Conservation (phyloP, 2,113 vertebrate genomes). For the Potamarius usumacintae region DNA sequence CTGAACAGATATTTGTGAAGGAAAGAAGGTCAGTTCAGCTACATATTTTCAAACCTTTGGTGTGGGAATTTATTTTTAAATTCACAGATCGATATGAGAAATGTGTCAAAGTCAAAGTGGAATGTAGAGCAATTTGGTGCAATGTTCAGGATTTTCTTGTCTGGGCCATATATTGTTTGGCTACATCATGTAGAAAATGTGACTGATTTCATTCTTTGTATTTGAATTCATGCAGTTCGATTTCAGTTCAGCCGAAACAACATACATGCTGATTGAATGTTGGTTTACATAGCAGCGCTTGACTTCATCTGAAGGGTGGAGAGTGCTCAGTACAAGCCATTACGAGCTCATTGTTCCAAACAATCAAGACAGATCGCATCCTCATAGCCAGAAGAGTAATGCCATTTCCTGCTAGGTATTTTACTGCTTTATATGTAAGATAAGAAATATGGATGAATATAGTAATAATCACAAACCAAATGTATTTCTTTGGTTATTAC, state of each 20-base stretch:
- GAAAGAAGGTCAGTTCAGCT: neutral
- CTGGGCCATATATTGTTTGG: neutral
- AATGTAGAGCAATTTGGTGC: neutral
- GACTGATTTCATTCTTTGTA: neutral
- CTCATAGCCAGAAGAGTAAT: constrained; percentile 49
- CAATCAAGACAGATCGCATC: constrained; percentile 7
- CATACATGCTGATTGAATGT: neutral
- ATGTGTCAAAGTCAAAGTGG: neutral
- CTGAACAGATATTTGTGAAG: neutral
- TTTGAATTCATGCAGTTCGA: neutral
- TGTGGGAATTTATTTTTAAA: neutral
- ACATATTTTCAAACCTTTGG: neutral
- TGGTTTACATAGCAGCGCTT: neutral
- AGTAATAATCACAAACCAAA: constrained; percentile 74
- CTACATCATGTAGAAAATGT: neutral
- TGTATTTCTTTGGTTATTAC: constrained; percentile 72
- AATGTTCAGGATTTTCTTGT: neutral
- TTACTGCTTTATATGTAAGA: constrained; percentile 55
- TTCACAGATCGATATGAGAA: neutral
- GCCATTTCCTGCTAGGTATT: constrained; percentile 60
- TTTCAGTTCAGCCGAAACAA: neutral
- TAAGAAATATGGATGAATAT: constrained; percentile 70
- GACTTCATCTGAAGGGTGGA: neutral
- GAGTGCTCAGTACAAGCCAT: constrained; percentile 1
- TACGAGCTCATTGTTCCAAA: constrained; percentile 14